Evolutionary conservation across 2,888 invertebrate species (phyloP).

Genomic region (Aleiodes testaceus): DNA sequence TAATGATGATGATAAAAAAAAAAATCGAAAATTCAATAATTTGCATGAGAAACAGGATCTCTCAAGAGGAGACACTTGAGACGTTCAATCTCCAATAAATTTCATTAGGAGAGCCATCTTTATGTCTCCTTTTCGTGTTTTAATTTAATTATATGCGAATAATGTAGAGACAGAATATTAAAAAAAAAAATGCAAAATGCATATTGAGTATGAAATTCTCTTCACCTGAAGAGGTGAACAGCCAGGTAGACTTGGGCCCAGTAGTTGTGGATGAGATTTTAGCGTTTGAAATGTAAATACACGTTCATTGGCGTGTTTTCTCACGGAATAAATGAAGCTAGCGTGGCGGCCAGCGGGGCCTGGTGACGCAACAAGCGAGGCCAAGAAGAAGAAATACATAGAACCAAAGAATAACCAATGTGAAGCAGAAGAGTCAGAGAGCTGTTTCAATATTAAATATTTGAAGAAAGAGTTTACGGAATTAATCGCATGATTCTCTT

Average conservation of each 20-base stretch:
- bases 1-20: too few species aligned
- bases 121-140: background rate
- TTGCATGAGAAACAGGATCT: too few species aligned
- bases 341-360: constrained; percentile 38
- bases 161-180: background rate
- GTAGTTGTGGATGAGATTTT: constrained; percentile 16
- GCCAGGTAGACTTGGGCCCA: constrained; percentile 10
- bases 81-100: too few species aligned
- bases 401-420: constrained; percentile 10
- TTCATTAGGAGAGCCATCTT: too few species aligned
- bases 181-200: background rate
- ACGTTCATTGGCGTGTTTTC: constrained; percentile 48
- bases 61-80: too few species aligned
- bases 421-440: background rate
- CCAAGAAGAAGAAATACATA: constrained; percentile 10
- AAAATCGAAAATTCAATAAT: too few species aligned
- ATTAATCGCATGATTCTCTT: constrained; percentile 50
- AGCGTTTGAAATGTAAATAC: constrained; percentile 56
- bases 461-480: constrained; percentile 49
- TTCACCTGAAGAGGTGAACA: background rate
- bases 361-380: constrained; percentile 24
- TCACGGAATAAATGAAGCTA: constrained; percentile 55
- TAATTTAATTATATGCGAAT: background rate
- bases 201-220: background rate
- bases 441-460: constrained; percentile 58